Evolutionary conservation across 2,888 invertebrate genomes (phyloP).

Genomic region (Diarsia dahlii): DNA sequence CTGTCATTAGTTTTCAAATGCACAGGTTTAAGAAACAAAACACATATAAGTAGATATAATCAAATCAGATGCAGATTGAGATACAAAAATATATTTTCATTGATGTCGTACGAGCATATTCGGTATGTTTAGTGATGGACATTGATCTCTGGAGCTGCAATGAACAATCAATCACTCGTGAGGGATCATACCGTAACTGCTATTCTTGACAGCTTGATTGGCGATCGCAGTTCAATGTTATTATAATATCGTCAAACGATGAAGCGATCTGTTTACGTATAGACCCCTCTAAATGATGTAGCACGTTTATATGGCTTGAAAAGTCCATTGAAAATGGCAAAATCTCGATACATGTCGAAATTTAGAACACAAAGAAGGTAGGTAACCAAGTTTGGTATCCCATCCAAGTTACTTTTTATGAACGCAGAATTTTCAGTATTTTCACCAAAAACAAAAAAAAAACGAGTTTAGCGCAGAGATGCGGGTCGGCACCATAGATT

Average conservation of each 20-base stretch:
- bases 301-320: not conserved
- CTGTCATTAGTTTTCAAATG: no score
- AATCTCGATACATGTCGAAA: not conserved
- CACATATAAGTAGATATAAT: no score
- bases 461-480: not conserved
- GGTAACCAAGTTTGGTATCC: not conserved
- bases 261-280: not conserved
- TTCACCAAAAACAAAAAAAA: slow-evolving; percentile 4
- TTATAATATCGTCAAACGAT: not conserved
- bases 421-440: not conserved
- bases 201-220: slow-evolving; percentile 14
- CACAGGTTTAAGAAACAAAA: no score
- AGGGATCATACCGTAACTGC: not conserved
- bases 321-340: not conserved
- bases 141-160: slow-evolving; percentile 1
- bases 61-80: no score
- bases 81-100: not conserved
- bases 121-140: slow-evolving; percentile 1
- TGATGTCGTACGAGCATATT: not conserved
- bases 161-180: slow-evolving; percentile 22
- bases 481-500: slow-evolving; percentile 28
- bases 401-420: not conserved
- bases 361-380: not conserved
- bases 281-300: not conserved
- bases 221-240: not conserved